Base-by-base conservation (phyloP, 2,113 vertebrate species). In the Sigmodon hispidus region DNA sequence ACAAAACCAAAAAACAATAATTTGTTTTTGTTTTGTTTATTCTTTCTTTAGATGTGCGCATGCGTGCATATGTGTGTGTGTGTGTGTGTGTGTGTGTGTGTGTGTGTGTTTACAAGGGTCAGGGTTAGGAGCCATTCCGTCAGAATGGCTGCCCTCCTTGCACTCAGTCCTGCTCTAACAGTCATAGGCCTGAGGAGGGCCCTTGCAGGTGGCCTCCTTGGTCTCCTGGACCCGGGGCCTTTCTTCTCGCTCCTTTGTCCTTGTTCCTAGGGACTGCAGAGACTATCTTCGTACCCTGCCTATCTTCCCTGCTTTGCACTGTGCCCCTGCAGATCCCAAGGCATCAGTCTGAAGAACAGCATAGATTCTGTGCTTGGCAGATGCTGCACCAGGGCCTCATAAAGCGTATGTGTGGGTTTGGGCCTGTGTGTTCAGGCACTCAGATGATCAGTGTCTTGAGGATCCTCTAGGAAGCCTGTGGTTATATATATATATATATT, bases 181-280 rank as follows among this genome's bases (percentile, higher is more conserved):
- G 15, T 79, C 43, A 1, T 1, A 13, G 22, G 26, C 11, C 1
- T 3, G 13, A 0, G 6, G 1, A 40, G 90, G 86, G 12, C 21
- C 10, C n/a, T 15, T 26, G 21, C 31, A 17, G 7, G 3, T 3
- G 50, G 36, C 48, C 48, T 40, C 89, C 31, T 24, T 8, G 50
- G 55, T 24, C 72, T 0, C 0, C 69, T 40, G 21, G 34, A 9
- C 16, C 48, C 0, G 15, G 43, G 40, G 36, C 26, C 57, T 24
- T 15, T 52, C 61, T 61, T 40, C 69, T 24, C 55, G 40, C 55
- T n/a, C 31, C 40, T 4, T 48, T 21, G 7, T 34, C 57, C 45
- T 26, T 19, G 31, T 6, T 1, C 57, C 72, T 22, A 29, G 50
- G 77, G 22, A 19, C 0, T 36, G 3, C 0, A 3, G 40, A 5